A percentile compares a stretch with the other conserved stretches of the same genome.
Evolutionary conservation across 2,797 vertebrate genomes (phyloP).

Genomic region (Macropodus opercularis): DNA sequence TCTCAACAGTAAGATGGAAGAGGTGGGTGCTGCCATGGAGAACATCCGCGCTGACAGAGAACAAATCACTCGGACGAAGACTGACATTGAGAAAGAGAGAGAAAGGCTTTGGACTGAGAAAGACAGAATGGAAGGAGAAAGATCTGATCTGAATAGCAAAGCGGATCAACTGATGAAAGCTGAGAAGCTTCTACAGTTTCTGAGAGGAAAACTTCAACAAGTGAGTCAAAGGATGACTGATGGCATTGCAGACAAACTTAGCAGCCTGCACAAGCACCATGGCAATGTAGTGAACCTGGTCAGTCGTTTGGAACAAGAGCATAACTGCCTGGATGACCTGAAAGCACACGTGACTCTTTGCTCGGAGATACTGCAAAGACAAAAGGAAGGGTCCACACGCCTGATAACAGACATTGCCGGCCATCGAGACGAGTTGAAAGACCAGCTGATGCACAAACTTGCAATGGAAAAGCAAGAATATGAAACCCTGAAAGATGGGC

Average conservation of each 20-base stretch:
- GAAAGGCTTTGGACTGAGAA: neutral
- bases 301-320: neutral
- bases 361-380: too few species aligned
- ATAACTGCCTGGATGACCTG: neutral
- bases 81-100: neutral
- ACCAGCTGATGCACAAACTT: too few species aligned
- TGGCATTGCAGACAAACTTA: slow-evolving; percentile 2
- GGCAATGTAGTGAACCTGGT: neutral
- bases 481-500: too few species aligned
- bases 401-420: too few species aligned
- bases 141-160: neutral
- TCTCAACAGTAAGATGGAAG: neutral
- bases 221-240: neutral
- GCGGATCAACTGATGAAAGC: neutral
- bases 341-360: too few species aligned
- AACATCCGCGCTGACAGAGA: slow-evolving; percentile 9
- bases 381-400: too few species aligned
- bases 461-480: too few species aligned
- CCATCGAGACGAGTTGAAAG: too few species aligned
- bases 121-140: slow-evolving; percentile 16
- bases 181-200: neutral
- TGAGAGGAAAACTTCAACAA: slow-evolving; percentile 4
- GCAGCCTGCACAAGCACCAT: neutral
- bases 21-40: neutral
- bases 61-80: neutral